Percentiles rank a stretch among this genome's conserved stretches.
Evolutionary conservation across 2,113 vertebrate genomes (phyloP).

Genomic region (Phrynosoma platyrhinos): DNA sequence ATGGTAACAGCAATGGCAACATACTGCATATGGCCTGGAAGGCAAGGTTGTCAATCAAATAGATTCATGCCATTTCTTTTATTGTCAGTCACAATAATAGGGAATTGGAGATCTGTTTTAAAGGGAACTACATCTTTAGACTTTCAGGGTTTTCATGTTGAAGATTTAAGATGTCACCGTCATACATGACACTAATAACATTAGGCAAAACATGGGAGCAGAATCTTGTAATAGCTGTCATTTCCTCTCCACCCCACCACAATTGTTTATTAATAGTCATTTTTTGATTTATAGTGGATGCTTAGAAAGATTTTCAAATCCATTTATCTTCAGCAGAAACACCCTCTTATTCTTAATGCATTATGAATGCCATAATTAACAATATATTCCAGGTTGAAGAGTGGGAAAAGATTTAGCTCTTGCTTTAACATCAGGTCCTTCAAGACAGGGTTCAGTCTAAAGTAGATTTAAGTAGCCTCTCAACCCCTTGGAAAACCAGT

Average conservation of each 20-base stretch:
- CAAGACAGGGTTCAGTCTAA: conserved; percentile 49
- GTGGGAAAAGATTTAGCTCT: conserved; percentile 56
- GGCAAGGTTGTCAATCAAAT: conserved; percentile 58
- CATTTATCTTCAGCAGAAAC: conserved; percentile 70
- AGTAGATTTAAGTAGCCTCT: conserved; percentile 57
- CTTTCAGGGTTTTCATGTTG: conserved; percentile 65
- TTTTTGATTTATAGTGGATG: conserved; percentile 76
- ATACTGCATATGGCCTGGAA: conserved; percentile 39
- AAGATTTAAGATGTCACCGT: conserved; percentile 75
- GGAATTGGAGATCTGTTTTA: conserved; percentile 64
- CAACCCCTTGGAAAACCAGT: conserved; percentile 60
- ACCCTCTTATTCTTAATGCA: conserved; percentile 65
- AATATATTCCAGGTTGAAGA: not conserved
- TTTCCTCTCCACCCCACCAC: conserved; percentile 46
- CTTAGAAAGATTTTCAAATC: conserved; percentile 70
- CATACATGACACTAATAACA: conserved; percentile 74
- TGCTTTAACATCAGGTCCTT: conserved; percentile 62
- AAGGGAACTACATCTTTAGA: conserved; percentile 72
- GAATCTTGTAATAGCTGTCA: conserved; percentile 70
- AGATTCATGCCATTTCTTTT: conserved; percentile 66
- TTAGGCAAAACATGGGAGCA: conserved; percentile 70
- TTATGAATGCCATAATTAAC: conserved; percentile 70
- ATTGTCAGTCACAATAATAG: conserved; percentile 75
- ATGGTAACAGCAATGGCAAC: conserved; percentile 45
- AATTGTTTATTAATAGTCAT: conserved; percentile 75